Percentiles rank a stretch among this genome's conserved stretches.
These are phyloP conservation scores for Psophia crepitans DNA, from an alignment of 2,113 vertebrate genomes.

Conservation along the genomic window DNA sequence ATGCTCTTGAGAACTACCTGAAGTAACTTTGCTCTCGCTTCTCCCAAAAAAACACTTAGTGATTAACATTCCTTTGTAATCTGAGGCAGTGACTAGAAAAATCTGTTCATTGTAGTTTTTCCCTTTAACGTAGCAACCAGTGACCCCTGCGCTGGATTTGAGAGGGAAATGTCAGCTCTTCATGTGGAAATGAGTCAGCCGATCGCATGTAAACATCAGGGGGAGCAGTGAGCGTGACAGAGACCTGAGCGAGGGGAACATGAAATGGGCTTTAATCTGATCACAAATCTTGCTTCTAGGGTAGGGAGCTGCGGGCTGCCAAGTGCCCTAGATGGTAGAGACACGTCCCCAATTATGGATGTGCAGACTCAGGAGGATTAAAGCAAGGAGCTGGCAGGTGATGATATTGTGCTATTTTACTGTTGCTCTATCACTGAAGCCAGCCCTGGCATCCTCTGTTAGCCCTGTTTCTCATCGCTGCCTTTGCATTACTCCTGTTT, in stretches of 20 bases:
- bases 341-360: neutral
- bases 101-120: slow-evolving; percentile 15
- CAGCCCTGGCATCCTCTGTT: no score
- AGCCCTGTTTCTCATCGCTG: no score
- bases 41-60: neutral
- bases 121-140: neutral
- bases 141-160: neutral
- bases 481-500: neutral
- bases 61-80: slow-evolving; percentile 60
- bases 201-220: neutral
- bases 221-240: neutral
- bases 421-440: neutral
- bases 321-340: neutral
- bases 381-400: neutral
- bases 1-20: neutral
- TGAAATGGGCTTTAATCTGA: slow-evolving; percentile 52
- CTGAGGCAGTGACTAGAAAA: slow-evolving; percentile 54
- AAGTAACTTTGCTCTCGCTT: slow-evolving; percentile 7
- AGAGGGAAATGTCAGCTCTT: slow-evolving; percentile 35
- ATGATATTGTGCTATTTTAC: neutral
- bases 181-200: slow-evolving; percentile 56
- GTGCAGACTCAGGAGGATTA: neutral
- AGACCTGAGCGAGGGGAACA: neutral
- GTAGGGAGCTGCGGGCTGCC: neutral
- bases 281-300: neutral